phyloP scores from a whole-genome alignment of 1,140 invertebrate species.

The Potamilus streckersoni region DNA sequence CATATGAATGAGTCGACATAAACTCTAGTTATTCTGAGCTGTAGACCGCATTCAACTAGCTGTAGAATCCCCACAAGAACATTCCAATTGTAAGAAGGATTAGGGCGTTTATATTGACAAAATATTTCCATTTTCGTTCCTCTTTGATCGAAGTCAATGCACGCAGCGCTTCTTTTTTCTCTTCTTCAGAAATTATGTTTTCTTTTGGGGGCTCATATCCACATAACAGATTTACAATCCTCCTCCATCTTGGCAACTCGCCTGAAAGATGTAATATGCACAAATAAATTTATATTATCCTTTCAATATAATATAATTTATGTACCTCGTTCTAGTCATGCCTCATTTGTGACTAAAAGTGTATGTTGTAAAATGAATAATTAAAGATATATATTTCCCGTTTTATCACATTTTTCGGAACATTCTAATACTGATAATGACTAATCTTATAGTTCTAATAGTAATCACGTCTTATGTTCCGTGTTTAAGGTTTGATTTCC shows the following conservation, averaged over 20 bases:
- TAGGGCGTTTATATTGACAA: constrained; percentile 59
- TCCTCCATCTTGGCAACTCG: constrained; percentile 37
- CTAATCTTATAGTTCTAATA: not conserved
- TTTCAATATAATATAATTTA: not conserved
- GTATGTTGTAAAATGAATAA: not conserved
- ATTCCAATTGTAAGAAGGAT: constrained; percentile 56
- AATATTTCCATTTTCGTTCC: constrained; percentile 43
- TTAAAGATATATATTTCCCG: not conserved
- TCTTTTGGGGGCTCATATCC: constrained; percentile 49
- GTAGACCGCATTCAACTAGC: too few relatives aligned
- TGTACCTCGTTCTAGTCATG: not conserved
- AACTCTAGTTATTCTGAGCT: too few relatives aligned
- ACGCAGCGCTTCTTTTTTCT: constrained; percentile 35
- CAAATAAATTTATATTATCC: not conserved
- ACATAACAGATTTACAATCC: constrained; percentile 45
- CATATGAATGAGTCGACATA: too few relatives aligned
- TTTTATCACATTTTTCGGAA: too few relatives aligned
- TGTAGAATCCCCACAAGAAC: constrained; percentile 61
- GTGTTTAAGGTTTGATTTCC: too few relatives aligned
- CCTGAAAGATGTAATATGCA: constrained; percentile 5
- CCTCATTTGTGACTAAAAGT: too few relatives aligned
- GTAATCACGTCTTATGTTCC: too few relatives aligned
- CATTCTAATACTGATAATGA: not conserved
- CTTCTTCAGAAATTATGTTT: constrained; percentile 38
- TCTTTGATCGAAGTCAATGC: constrained; percentile 52